A percentile compares a stretch with the other conserved stretches of the same genome.
phyloP scores from a whole-genome alignment of 2,888 invertebrate genomes.

The Leptogaster cylindrica region DNA sequence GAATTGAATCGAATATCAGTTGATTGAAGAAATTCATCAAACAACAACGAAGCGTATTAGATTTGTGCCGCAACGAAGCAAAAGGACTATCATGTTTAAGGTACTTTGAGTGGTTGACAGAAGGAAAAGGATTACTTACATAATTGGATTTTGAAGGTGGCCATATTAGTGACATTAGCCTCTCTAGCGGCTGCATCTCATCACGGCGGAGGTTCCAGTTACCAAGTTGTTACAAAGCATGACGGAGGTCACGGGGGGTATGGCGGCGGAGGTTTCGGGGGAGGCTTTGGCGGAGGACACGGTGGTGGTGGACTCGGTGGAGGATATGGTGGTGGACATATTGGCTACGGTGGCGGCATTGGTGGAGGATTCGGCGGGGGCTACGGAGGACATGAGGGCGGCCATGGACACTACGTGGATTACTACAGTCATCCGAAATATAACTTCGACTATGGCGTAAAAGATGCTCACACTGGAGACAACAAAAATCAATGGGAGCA shows the following conservation, averaged over 20 bases:
- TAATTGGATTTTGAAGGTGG: slow-evolving; percentile 4
- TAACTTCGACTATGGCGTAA: slow-evolving; percentile 63
- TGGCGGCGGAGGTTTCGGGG: slow-evolving; percentile 15
- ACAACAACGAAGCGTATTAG: too few species aligned
- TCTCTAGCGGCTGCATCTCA: slow-evolving; percentile 26
- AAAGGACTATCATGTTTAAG: slow-evolving; percentile 18
- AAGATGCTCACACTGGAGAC: slow-evolving; percentile 63
- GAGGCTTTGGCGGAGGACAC: slow-evolving; percentile 20
- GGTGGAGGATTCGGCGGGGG: slow-evolving; percentile 32
- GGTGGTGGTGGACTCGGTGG: slow-evolving; percentile 20
- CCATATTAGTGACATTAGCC: slow-evolving; percentile 14
- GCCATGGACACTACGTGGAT: slow-evolving; percentile 56
- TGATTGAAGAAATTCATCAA: slow-evolving; percentile 26
- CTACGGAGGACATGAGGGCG: slow-evolving; percentile 30
- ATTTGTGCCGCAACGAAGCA: too few species aligned
- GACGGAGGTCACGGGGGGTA: slow-evolving; percentile 24
- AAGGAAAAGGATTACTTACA: slow-evolving; percentile 1
- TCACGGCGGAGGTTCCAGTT: slow-evolving; percentile 33
- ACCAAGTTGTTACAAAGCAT: slow-evolving; percentile 36
- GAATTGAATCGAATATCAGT: slow-evolving; percentile 29
- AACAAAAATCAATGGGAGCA: slow-evolving; percentile 64
- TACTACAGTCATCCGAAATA: slow-evolving; percentile 62
- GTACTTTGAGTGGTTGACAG: neutral
- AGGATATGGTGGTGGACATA: slow-evolving; percentile 4
- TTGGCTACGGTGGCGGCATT: slow-evolving; percentile 2